Evolutionary conservation across 2,888 invertebrate genomes (phyloP), one percentile per base, ranked within the genome.

Genomic region (Lepidochitona cinerea): DNA sequence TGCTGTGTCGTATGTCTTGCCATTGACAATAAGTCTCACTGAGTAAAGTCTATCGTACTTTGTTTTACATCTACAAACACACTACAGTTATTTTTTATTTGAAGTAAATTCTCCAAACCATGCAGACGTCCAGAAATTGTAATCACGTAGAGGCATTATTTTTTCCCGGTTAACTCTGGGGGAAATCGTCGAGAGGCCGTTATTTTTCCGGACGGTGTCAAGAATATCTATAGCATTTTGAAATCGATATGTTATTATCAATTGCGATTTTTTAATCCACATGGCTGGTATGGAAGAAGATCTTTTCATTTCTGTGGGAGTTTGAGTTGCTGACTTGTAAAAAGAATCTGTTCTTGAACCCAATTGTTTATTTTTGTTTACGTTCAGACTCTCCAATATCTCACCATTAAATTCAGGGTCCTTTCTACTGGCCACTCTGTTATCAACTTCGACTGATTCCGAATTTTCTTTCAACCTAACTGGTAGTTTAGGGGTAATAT

Each of bases 81-180:
- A n/a, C n/a, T n/a, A n/a, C n/a, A n/a, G n/a, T n/a, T n/a, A n/a
- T n/a, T n/a, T n/a, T n/a, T n/a, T n/a, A n/a, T n/a, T n/a, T n/a
- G n/a, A n/a, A 4, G 76, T 76, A 78, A 89, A 89, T 75, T 88
- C 89, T 72, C 84, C 81, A 81, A 96, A 91, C 96, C 96, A 92
- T 95, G 93, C 95, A 96, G 96, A 92, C 95, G 96, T 90, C 95
- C 96, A 93, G 95, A 96, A 83, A 96, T 97, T 93, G 96, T 96
- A 91, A 94, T 95, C 92, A 95, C 95, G 85, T 94, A 93, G 86
- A 94, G 94, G 86, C 49, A 81, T 79, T 2, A 78, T 78, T 14
- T 75, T 29, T n/a, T 71, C 75, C 36, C 70, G 64, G 18, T 59
- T 71, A 4, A 83, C 74, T 18, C 85, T 37, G 5, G 87, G 86